Base-by-base conservation (phyloP, 2,113 vertebrate species). In the Clarias magur region DNA sequence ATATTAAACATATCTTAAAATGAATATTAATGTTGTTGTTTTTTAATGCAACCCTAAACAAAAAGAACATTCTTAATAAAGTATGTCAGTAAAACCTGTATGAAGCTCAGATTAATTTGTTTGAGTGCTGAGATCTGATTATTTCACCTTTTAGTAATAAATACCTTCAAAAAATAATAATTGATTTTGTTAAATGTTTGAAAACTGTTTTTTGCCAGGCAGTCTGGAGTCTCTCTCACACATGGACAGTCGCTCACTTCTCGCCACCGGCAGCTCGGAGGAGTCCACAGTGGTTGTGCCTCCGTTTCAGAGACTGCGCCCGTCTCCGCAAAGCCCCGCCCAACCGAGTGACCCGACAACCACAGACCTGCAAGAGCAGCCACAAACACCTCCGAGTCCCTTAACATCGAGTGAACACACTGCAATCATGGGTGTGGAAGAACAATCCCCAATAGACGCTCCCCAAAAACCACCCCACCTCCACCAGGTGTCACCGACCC, bases 251-350 rank as follows among this genome's bases (percentile, higher is more conserved):
- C 70, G 57, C 15, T 85, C 88, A 7, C 70, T 85, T 80, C 75
- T 91, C 7, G 73, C 67, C n/a, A 84, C 21, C 75, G 67, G n/a
- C 34, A 54, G 48, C 80, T 72, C 75, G 68, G 82, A 73, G 73
- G 62, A 16, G 62, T 88, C 86, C 11, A 19, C 7, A 19, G 42
- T 79, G 4, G 73, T 30, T 19, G 30, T 78, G 65, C 84, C 75
- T 11, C 85, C 82, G 3, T 67, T 73, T 75, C 90, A 91, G 73
- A 88, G 72, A 84, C 87, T 85, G 17, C 73, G 38, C 65, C 73
- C 25, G 2, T 65, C 85, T 60, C 70, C 25, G 2, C 59, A 75
- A 10, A 89, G 78, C 54, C 54, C 60, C 27, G 30, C 62, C 82
- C 34, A 48, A 27, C 60, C 38, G 3, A 54, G 67, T 80, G 54